A percentile compares a stretch with the other conserved stretches of the same genome.
phyloP scores from a whole-genome alignment of 2,888 invertebrate genomes.

The Netelia virgata region DNA sequence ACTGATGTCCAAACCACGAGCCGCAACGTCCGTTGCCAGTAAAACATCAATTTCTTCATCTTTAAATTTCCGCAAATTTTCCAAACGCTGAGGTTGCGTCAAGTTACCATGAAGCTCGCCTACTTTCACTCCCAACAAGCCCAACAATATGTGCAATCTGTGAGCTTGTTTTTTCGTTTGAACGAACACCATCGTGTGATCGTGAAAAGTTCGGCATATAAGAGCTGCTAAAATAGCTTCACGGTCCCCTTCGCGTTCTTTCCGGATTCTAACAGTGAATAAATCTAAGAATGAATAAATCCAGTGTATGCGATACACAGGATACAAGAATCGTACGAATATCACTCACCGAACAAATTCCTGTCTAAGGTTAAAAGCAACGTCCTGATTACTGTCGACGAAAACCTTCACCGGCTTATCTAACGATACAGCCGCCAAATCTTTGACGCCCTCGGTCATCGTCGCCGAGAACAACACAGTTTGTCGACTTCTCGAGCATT shows the following conservation, averaged over 20 bases:
- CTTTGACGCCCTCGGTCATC: conserved; percentile 99
- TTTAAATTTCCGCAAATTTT: conserved; percentile 95
- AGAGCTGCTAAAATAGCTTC: conserved; percentile 95
- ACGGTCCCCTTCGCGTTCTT: conserved; percentile 94
- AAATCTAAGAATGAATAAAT: neutral
- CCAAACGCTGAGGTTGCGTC: conserved; percentile 97
- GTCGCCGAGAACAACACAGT: conserved; percentile 99
- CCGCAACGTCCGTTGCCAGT: conserved; percentile 97
- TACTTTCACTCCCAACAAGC: conserved; percentile 94
- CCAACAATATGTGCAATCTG: conserved; percentile 95
- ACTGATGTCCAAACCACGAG: conserved; percentile 97
- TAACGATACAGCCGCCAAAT: conserved; percentile 96
- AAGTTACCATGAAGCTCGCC: conserved; percentile 98
- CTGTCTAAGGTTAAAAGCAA: conserved; percentile 97
- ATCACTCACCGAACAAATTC: conserved; percentile 93
- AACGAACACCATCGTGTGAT: conserved; percentile 97
- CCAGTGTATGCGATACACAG: neutral
- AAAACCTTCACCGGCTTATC: conserved; percentile 97
- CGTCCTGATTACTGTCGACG: conserved; percentile 97
- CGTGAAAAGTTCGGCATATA: conserved; percentile 94
- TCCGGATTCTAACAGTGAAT: conserved; percentile 89
- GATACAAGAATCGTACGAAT: neutral
- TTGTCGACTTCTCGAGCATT: conserved; percentile 96
- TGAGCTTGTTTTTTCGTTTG: conserved; percentile 99
- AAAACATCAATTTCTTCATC: conserved; percentile 94